A percentile compares a stretch with the other conserved stretches of the same genome.
Conservation (phyloP, 2,113 vertebrate species). For the Tringa solitaria region DNA sequence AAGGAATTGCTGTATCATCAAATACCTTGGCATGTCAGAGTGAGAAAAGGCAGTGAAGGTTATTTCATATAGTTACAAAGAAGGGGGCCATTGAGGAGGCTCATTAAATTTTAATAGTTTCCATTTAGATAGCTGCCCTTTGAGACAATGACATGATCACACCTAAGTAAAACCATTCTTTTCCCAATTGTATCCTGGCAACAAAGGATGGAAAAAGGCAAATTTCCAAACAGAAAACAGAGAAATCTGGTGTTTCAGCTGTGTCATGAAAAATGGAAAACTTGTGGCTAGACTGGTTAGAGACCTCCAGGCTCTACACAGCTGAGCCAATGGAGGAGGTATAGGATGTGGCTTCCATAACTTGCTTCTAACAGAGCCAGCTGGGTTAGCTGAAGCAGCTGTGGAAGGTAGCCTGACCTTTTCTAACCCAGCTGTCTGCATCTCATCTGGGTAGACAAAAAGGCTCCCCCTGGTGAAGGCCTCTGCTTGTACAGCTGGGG, state of each 20-base stretch:
- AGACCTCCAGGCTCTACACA: not conserved
- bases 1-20: constrained; percentile 22
- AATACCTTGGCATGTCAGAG: not conserved
- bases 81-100: not conserved
- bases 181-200: not conserved
- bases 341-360: not conserved
- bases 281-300: not conserved
- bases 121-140: not conserved
- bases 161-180: not conserved
- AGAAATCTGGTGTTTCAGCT: not conserved
- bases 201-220: not conserved
- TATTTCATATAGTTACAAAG: not conserved
- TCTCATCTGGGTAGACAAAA: not conserved
- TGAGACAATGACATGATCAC: not conserved
- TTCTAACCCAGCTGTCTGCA: not conserved
- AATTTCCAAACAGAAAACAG: not conserved
- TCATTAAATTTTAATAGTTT: constrained; percentile 1
- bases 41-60: not conserved
- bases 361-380: not conserved
- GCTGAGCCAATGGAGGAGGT: not conserved
- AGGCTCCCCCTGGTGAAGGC: not conserved
- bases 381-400: not conserved
- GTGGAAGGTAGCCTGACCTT: not conserved
- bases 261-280: not conserved
- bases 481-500: not conserved